These are phyloP conservation scores for Macquaria ambigua DNA, from an alignment of 2,113 vertebrate species.

Conservation along the genomic window DNA sequence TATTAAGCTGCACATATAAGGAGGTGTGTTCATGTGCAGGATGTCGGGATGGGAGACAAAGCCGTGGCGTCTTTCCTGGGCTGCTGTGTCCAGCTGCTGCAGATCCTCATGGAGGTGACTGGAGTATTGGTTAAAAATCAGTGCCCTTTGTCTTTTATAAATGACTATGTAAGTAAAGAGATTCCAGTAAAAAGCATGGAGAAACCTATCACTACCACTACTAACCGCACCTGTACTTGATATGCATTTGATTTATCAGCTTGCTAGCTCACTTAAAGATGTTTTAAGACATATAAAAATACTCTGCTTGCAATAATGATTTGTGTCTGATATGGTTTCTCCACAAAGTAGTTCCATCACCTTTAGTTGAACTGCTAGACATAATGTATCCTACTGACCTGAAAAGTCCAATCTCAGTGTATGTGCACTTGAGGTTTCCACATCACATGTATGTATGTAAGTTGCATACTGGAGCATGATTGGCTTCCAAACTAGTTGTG, in stretches of 20 bases:
- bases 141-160: slow-evolving; percentile 74
- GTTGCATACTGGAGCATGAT: neutral
- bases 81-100: slow-evolving; percentile 93
- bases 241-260: neutral
- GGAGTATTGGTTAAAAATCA: slow-evolving; percentile 73
- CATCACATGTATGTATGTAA: neutral
- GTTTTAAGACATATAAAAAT: no score
- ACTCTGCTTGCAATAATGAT: neutral
- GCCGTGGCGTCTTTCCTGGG: slow-evolving; percentile 92
- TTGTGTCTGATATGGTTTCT: neutral
- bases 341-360: neutral
- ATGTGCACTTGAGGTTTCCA: neutral
- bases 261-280: neutral
- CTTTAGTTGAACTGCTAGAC: neutral
- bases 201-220: slow-evolving; percentile 17
- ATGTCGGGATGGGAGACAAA: slow-evolving; percentile 94
- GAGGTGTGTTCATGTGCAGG: slow-evolving; percentile 79
- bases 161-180: slow-evolving; percentile 69
- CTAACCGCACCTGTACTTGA: neutral
- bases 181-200: slow-evolving; percentile 57
- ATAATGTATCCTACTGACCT: neutral
- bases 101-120: slow-evolving; percentile 95
- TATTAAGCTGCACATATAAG: neutral
- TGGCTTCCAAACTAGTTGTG: neutral
- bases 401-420: neutral